Evolutionary conservation across 2,888 invertebrate genomes (phyloP).

Genomic region (Spicauda simplicius): DNA sequence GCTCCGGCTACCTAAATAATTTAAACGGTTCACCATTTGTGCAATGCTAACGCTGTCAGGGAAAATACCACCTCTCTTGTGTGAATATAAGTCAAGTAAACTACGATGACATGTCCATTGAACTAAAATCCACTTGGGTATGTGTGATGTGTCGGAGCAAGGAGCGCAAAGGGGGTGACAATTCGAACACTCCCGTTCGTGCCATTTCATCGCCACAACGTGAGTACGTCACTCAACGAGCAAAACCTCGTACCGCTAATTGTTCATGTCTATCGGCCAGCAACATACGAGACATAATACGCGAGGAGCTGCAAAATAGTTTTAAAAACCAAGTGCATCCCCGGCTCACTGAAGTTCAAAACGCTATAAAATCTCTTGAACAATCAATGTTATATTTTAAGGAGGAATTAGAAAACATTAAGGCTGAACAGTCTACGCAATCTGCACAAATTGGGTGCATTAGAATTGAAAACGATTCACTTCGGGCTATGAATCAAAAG

Average conservation of each 20-base stretch:
- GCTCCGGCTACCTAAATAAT: slow-evolving; percentile 6
- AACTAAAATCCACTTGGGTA: background rate
- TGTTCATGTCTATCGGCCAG: slow-evolving; percentile 1
- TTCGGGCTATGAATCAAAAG: background rate
- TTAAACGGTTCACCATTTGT: slow-evolving; percentile 31
- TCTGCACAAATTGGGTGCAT: background rate
- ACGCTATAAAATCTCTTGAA: background rate
- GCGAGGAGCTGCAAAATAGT: background rate
- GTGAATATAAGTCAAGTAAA: background rate
- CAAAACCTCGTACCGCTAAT: background rate
- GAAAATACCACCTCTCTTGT: background rate
- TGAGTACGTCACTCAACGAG: slow-evolving; percentile 1
- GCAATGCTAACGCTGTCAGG: background rate
- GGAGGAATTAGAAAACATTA: slow-evolving; percentile 3
- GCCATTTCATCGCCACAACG: background rate
- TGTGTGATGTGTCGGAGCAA: slow-evolving; percentile 5
- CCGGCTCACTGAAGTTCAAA: background rate
- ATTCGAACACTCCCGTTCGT: slow-evolving; percentile 6
- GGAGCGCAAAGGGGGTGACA: slow-evolving; percentile 7
- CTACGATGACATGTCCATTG: background rate
- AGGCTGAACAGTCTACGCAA: background rate
- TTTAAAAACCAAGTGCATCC: background rate
- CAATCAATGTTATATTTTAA: background rate
- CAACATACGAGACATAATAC: background rate
- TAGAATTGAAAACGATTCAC: background rate